Conservation (phyloP, 1,140 invertebrate genomes). For the Ceratosolen fusciceps region DNA sequence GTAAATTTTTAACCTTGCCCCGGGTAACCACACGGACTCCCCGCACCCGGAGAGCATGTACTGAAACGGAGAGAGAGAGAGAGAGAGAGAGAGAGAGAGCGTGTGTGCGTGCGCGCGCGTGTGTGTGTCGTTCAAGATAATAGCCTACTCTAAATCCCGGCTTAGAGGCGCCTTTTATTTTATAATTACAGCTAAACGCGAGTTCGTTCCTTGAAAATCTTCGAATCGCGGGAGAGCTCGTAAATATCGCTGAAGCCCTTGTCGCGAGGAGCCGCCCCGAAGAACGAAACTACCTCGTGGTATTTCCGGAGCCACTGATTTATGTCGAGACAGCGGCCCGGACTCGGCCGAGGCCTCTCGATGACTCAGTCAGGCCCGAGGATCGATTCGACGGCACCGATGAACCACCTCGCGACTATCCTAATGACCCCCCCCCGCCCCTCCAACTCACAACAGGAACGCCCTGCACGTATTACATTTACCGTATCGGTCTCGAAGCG, state of each 20-base stretch:
- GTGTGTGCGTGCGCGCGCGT: no score
- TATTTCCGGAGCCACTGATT: constrained; percentile 48
- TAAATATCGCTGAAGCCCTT: constrained; percentile 29
- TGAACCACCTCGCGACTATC: no score
- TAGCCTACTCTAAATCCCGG: constrained; percentile 53
- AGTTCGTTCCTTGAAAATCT: constrained; percentile 21
- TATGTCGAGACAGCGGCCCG: constrained; percentile 34
- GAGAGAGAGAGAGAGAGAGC: constrained; percentile 32
- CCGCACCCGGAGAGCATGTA: no score
- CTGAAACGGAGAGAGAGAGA: not conserved
- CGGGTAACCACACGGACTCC: not conserved
- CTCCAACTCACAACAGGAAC: no score
- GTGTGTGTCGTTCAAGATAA: constrained; percentile 46
- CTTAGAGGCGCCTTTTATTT: constrained; percentile 17
- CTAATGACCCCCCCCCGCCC: no score
- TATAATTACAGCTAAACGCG: constrained; percentile 39
- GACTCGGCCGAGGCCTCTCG: not conserved
- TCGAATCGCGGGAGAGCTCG: constrained; percentile 34
- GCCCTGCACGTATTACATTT: no score
- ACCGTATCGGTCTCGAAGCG: no score
- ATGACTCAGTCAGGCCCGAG: constrained; percentile 24
- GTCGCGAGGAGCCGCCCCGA: not conserved
- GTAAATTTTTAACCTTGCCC: constrained; percentile 36
- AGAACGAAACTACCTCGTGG: constrained; percentile 35
- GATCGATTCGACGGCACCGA: no score